These are phyloP conservation scores for Xestoiulus laeticollis DNA, from an alignment of 2,888 invertebrate species.

Conservation along the genomic window DNA sequence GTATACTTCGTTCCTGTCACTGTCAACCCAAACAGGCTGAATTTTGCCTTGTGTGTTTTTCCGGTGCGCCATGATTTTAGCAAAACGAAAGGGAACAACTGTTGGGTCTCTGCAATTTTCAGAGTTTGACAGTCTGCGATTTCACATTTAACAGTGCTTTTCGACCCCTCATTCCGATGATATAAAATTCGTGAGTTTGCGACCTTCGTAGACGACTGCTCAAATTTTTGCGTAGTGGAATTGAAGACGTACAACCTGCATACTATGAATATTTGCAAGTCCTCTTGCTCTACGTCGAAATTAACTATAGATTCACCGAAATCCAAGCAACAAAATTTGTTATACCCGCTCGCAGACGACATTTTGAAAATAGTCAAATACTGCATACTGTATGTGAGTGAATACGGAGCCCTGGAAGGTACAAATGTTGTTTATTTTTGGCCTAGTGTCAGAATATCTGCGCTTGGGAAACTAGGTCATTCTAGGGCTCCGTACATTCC, in stretches of 20 bases:
- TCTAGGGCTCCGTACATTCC: too few relatives aligned
- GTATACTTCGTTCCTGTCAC: too few relatives aligned
- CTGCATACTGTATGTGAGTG: too few relatives aligned
- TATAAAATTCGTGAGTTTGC: neutral
- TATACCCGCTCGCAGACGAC: neutral
- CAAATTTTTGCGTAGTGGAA: neutral
- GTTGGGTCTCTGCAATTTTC: conserved; percentile 14
- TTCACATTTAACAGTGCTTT: neutral
- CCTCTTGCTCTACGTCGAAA: neutral
- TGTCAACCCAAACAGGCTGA: too few relatives aligned
- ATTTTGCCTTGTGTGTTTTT: too few relatives aligned
- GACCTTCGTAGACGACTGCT: neutral
- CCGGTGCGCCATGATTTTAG: neutral
- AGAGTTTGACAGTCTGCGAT: conserved; percentile 21
- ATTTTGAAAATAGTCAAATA: too few relatives aligned
- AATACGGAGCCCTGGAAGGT: too few relatives aligned
- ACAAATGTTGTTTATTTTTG: too few relatives aligned
- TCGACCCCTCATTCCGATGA: neutral
- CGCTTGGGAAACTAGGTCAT: too few relatives aligned
- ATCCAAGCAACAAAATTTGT: neutral
- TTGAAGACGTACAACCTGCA: neutral
- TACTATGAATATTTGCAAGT: neutral
- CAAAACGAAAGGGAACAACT: neutral
- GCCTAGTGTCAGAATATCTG: too few relatives aligned
- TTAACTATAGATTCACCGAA: neutral